Base-by-base conservation (phyloP, 2,888 invertebrate species). In the Chymomyza fuscimana region DNA sequence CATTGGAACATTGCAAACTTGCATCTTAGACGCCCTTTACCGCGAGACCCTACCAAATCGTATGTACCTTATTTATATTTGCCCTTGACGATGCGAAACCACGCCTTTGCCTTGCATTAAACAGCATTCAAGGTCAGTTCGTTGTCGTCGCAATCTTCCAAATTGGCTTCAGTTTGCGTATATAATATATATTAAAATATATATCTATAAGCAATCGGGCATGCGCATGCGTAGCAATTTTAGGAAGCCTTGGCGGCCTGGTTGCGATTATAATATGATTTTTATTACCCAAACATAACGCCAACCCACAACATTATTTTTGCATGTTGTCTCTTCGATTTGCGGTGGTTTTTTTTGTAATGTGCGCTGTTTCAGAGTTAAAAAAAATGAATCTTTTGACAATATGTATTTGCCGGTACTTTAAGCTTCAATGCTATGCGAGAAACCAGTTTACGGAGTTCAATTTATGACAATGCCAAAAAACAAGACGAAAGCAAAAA, bases 391-490 rank as follows among this genome's bases (percentile, higher is more conserved):
- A 54, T 54, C 54, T 54, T 25, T 58, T 58, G 58, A 58, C 58
- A 58, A 60, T 32, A 16, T 16, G 29, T 16, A 32, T 15, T 25
- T 36, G 60, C 60, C 60, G 60, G 60, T 36, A 60, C 36, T 60
- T 60, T 3, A 60, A 40, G 25, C n/a, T 4, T 60, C 60, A 60
- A 60, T 60, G 60, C 60, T 60, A 60, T 6, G 16, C n/a, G n/a
- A n/a, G 5, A 60, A 60, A 60, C 60, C 60, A 16, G 60, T 60
- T 60, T 60, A 9, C n/a, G 36, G 15, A 60, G 32, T 60, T 36
- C 9, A 58, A 58, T 15, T 58, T 54, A 19, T 54, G 54, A 58
- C 54, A 54, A 54, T 54, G 16, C 54, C 54, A 22, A 54, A 58
- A 58, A 56, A 25, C 2, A 15, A 58, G 29, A 58, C 15, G 29